Evolutionary conservation across 2,113 vertebrate species (phyloP).

Genomic region (Pseudorectes ferrugineus): DNA sequence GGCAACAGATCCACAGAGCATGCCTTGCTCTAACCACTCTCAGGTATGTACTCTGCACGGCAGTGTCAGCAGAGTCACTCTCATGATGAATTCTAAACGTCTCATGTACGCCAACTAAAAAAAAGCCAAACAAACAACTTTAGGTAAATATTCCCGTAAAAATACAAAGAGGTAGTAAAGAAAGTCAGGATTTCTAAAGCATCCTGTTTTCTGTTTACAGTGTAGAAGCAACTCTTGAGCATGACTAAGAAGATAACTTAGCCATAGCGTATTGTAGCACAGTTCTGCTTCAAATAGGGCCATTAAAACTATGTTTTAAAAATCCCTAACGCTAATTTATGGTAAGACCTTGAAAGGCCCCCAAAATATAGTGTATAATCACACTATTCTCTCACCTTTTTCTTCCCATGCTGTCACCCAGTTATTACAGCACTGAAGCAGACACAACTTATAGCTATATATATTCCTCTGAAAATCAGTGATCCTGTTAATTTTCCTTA

Average conservation of each 20-base stretch:
- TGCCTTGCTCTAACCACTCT: background rate
- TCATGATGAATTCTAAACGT: background rate
- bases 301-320: background rate
- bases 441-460: background rate
- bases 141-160: background rate
- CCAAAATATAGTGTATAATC: background rate
- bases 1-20: rapidly evolving
- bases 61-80: background rate
- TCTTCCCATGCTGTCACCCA: background rate
- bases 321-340: background rate
- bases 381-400: background rate
- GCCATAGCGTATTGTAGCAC: background rate
- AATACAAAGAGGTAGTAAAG: background rate
- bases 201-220: background rate
- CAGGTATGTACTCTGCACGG: background rate
- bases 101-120: rapidly evolving
- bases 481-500: background rate
- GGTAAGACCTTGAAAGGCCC: background rate
- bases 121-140: background rate
- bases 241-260: background rate
- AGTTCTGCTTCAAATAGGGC: background rate
- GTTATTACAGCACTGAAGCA: background rate
- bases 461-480: background rate
- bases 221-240: background rate
- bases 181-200: background rate